Evolutionary conservation across 2,797 vertebrate genomes (phyloP).

Genomic region (Crocodylus rhombifer): DNA sequence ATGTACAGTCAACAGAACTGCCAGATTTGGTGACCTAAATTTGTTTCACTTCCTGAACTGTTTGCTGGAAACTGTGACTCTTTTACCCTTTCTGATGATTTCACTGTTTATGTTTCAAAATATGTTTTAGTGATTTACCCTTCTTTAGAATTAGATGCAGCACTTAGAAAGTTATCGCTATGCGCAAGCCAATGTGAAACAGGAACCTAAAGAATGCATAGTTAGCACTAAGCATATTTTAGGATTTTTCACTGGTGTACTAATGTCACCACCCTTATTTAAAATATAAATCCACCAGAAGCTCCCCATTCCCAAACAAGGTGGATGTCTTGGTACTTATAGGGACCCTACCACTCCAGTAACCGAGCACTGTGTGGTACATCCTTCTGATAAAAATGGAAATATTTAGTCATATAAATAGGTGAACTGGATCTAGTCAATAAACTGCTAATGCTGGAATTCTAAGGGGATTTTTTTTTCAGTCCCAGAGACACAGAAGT

Average conservation of each 20-base stretch:
- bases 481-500: rapidly evolving
- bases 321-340: rapidly evolving
- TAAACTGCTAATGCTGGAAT: neutral
- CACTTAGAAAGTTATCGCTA: rapidly evolving
- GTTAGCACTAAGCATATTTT: rapidly evolving
- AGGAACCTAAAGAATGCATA: neutral
- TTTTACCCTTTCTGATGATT: neutral
- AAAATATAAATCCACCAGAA: rapidly evolving
- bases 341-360: neutral
- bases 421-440: neutral
- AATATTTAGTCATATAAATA: rapidly evolving
- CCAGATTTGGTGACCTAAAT: neutral
- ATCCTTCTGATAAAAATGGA: rapidly evolving
- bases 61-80: neutral
- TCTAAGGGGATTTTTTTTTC: too few species aligned
- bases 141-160: neutral
- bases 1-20: neutral
- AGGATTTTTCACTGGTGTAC: neutral
- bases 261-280: neutral
- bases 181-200: neutral
- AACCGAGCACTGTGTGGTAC: rapidly evolving
- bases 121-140: neutral
- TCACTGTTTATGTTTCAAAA: neutral
- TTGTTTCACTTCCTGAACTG: neutral
- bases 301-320: neutral